Evolutionary conservation across 2,888 invertebrate species (phyloP), one percentile per base, ranked within the genome.

Genomic region (Thereva unica): DNA sequence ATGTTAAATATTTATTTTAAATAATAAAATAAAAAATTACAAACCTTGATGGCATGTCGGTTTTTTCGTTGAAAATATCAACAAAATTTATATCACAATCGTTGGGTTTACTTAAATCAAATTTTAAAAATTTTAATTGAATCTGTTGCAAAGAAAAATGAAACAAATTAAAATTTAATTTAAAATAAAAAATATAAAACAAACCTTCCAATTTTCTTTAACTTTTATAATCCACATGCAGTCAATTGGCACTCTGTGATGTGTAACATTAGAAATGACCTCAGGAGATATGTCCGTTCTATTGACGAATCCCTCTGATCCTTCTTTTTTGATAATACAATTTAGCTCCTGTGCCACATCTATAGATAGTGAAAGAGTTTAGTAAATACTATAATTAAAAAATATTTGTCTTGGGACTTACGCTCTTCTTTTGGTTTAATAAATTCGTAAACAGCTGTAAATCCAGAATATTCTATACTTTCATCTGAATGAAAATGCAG

Each of bases 401-500:
- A 23, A 23, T 23, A 23, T 23, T 23, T 23, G 1, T 23, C 23
- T n/a, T 2, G 10, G 1, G 23, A 23, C 84, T 84, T 78, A 88
- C 88, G 81, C 72, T 83, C 80, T 37, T 84, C 81, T 37, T 85
- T 85, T 69, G 86, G 82, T 50, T 85, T 85, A 67, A 88, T 80
- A 77, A 85, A 89, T 71, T 85, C 86, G 80, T 89, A 93, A 34
- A 91, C 87, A 0, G 91, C 92, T 73, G 86, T 85, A 80, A 93
- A 93, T 1, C 93, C 93, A 40, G 82, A 82, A 75, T 89, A 89
- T 79, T 92, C 89, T 73, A 93, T 90, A 74, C 87, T 89, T 73
- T 90, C 90, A 76, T 93, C 93, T 6, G 92, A 90, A 72, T 85
- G 85, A 81, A 93, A 93, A 70, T 87, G 84, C 66, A 92, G 82